Conservation (phyloP, 2,113 vertebrate species). For the Pavo muticus region DNA sequence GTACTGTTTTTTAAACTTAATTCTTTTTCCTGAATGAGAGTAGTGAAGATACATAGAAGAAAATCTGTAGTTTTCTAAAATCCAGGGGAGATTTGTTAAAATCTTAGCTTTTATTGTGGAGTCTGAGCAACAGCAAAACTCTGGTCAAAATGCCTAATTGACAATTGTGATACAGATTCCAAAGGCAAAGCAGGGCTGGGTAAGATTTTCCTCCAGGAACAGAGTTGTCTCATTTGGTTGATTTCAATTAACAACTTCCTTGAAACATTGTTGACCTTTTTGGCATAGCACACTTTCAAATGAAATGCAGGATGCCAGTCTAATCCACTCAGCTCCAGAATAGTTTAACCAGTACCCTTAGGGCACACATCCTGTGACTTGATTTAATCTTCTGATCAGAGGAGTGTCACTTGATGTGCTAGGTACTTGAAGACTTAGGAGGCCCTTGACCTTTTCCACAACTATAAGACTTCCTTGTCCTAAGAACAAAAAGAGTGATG, state of each 20-base stretch:
- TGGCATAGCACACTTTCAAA: slow-evolving; percentile 51
- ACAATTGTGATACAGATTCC: neutral
- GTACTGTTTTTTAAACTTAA: too few relatives aligned
- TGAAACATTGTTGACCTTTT: slow-evolving; percentile 67
- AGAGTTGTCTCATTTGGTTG: slow-evolving; percentile 66
- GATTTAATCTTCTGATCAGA: slow-evolving; percentile 71
- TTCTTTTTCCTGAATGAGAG: neutral
- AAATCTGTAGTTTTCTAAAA: neutral
- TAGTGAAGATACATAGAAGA: neutral
- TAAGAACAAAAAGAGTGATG: neutral
- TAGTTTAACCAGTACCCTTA: slow-evolving; percentile 58
- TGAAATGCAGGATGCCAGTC: slow-evolving; percentile 60
- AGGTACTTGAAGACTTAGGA: slow-evolving; percentile 43
- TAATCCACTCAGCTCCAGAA: slow-evolving; percentile 73
- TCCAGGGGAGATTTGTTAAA: neutral
- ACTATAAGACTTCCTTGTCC: slow-evolving; percentile 21
- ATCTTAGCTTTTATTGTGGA: neutral
- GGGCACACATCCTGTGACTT: slow-evolving; percentile 74
- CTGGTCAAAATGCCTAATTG: neutral
- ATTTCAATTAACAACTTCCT: slow-evolving; percentile 73
- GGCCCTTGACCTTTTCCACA: slow-evolving; percentile 57
- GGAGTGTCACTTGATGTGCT: slow-evolving; percentile 69
- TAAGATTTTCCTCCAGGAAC: slow-evolving; percentile 33
- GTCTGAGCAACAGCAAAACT: neutral
- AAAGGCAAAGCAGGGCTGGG: neutral